phyloP scores from a whole-genome alignment of 2,888 invertebrate genomes.

The Meliscaeva auricollis region DNA sequence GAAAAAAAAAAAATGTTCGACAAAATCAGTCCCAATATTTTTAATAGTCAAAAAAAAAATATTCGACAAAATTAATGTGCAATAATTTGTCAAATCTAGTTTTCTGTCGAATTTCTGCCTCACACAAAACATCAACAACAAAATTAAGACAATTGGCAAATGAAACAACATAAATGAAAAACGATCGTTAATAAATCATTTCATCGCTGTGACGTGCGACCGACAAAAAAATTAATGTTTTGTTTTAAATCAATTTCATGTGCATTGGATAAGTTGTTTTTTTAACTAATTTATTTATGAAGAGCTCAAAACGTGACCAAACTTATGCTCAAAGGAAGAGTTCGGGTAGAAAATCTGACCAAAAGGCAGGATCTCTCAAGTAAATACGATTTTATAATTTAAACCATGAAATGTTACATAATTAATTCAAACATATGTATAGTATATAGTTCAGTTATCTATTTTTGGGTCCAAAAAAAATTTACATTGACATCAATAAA shows the following conservation, averaged over 20 bases:
- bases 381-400: slow-evolving; percentile 19
- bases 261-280: slow-evolving; percentile 19
- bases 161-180: slow-evolving; percentile 1
- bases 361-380: slow-evolving; percentile 63
- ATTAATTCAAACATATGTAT: slow-evolving; percentile 23
- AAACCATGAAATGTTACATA: neutral
- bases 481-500: slow-evolving; percentile 59
- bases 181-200: slow-evolving; percentile 3
- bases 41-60: neutral
- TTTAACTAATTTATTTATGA: slow-evolving; percentile 46
- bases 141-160: neutral
- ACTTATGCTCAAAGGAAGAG: slow-evolving; percentile 53
- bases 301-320: slow-evolving; percentile 64
- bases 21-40: neutral
- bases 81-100: slow-evolving; percentile 39
- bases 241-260: neutral
- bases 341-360: slow-evolving; percentile 53
- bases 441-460: slow-evolving; percentile 16
- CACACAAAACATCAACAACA: neutral
- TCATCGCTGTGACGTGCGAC: neutral
- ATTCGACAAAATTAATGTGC: slow-evolving; percentile 36
- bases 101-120: slow-evolving; percentile 39
- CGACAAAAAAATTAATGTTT: neutral
- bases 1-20: neutral
- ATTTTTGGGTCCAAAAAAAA: slow-evolving; percentile 46